Evolutionary conservation across 2,113 vertebrate genomes (phyloP).

Genomic region (Stegastes partitus): DNA sequence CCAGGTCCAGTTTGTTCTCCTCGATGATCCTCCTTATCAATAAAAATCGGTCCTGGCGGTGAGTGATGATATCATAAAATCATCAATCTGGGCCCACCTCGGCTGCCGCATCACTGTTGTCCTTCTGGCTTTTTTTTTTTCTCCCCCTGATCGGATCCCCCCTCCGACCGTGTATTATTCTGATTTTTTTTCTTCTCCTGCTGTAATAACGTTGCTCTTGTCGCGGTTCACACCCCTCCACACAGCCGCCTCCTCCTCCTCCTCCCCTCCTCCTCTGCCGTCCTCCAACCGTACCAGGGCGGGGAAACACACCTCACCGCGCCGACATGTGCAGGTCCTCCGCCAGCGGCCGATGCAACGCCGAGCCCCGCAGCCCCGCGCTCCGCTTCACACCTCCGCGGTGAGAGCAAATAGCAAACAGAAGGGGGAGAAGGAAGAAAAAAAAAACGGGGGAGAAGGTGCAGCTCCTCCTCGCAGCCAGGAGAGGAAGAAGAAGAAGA

Average conservation of each 20-base stretch:
- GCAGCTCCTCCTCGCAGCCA: background rate
- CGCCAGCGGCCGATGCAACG: constrained; percentile 71
- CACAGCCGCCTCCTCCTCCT: constrained; percentile 20
- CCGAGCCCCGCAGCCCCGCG: constrained; percentile 53
- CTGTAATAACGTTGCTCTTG: constrained; percentile 18
- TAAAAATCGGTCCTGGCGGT: constrained; percentile 69
- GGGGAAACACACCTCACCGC: constrained; percentile 79
- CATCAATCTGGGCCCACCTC: constrained; percentile 77
- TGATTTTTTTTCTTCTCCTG: background rate
- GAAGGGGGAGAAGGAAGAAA: background rate
- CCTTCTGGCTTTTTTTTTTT: constrained; percentile 49
- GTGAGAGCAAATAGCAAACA: constrained; percentile 11
- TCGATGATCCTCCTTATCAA: constrained; percentile 48
- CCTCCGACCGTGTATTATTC: constrained; percentile 6
- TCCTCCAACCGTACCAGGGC: constrained; percentile 76
- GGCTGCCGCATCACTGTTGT: constrained; percentile 78
- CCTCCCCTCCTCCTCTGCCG: constrained; percentile 22
- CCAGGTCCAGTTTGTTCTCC: constrained; percentile 50
- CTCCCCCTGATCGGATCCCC: constrained; percentile 24
- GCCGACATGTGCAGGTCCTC: constrained; percentile 84
- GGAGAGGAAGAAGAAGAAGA: background rate
- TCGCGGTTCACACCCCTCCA: background rate
- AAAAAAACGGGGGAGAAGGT: background rate
- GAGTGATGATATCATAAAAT: constrained; percentile 75
- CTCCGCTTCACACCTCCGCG: constrained; percentile 37